These are phyloP conservation scores for Eclectus roratus DNA, from an alignment of 2,113 vertebrate genomes.

Conservation along the genomic window DNA sequence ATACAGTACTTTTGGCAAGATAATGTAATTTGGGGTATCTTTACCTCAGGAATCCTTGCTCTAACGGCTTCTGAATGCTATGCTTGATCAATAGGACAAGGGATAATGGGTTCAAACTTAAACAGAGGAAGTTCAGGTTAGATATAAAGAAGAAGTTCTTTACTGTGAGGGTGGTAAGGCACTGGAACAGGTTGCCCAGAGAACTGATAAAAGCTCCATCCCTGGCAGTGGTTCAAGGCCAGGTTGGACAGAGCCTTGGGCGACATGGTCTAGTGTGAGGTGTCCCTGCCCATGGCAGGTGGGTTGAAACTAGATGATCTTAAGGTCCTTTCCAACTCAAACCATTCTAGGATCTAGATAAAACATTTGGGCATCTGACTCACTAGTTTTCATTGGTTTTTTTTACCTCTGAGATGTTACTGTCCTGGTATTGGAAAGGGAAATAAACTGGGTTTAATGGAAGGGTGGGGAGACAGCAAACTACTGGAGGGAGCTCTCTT, in stretches of 20 bases:
- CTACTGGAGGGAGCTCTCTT: neutral
- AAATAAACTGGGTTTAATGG: neutral
- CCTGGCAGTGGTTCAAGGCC: neutral
- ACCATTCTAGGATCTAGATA: neutral
- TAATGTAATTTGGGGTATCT: neutral
- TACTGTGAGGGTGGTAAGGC: neutral
- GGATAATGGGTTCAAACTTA: neutral
- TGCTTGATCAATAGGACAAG: neutral
- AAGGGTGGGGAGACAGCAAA: neutral
- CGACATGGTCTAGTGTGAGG: neutral
- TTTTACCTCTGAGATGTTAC: neutral
- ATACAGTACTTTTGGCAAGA: neutral
- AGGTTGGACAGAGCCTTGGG: neutral
- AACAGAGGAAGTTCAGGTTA: neutral
- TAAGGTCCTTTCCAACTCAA: neutral
- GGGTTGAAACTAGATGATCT: neutral
- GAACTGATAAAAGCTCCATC: neutral
- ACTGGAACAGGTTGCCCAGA: neutral
- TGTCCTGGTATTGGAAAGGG: neutral
- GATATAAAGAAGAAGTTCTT: neutral
- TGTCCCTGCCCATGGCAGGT: neutral
- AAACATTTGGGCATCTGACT: neutral
- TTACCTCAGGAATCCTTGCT: neutral
- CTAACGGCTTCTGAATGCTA: neutral
- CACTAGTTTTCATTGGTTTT: neutral